These are phyloP conservation scores for Knipowitschia caucasica DNA, from an alignment of 2,797 vertebrate genomes.

Conservation along the genomic window DNA sequence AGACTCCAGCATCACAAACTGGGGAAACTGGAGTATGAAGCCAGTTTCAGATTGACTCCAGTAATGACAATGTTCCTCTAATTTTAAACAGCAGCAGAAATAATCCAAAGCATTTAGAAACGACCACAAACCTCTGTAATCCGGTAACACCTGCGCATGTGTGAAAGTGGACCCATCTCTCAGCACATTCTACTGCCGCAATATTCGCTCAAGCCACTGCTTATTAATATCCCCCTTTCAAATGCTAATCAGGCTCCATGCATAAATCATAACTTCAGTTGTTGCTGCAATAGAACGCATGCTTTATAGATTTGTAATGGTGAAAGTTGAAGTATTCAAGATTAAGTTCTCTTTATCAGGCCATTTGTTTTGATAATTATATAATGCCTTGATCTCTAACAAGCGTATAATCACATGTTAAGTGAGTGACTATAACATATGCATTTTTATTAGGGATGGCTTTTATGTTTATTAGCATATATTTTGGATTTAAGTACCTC, in stretches of 20 bases:
- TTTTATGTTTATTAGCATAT: too few relatives aligned
- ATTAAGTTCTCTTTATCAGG: constrained; percentile 14
- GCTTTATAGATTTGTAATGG: constrained; percentile 21
- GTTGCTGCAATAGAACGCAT: constrained; percentile 33
- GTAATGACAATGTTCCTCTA: background rate
- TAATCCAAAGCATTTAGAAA: background rate
- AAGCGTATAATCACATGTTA: background rate
- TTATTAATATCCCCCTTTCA: constrained; percentile 77
- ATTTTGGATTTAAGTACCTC: too few relatives aligned
- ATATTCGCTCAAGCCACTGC: constrained; percentile 55
- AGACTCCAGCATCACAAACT: background rate
- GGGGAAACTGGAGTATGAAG: background rate
- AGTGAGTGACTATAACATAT: too few relatives aligned
- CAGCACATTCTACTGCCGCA: constrained; percentile 23
- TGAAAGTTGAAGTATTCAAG: constrained; percentile 14
- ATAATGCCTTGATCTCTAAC: too few relatives aligned
- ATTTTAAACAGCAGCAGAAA: background rate
- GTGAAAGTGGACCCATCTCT: constrained; percentile 21
- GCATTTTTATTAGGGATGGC: too few relatives aligned
- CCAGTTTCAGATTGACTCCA: background rate
- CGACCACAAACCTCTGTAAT: background rate
- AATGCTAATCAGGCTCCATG: constrained; percentile 75
- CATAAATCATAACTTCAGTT: constrained; percentile 75
- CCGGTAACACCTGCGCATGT: constrained; percentile 22
- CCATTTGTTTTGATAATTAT: too few relatives aligned